Evolutionary conservation across 2,113 vertebrate species (phyloP).

Genomic region (Gallinago undulata): DNA sequence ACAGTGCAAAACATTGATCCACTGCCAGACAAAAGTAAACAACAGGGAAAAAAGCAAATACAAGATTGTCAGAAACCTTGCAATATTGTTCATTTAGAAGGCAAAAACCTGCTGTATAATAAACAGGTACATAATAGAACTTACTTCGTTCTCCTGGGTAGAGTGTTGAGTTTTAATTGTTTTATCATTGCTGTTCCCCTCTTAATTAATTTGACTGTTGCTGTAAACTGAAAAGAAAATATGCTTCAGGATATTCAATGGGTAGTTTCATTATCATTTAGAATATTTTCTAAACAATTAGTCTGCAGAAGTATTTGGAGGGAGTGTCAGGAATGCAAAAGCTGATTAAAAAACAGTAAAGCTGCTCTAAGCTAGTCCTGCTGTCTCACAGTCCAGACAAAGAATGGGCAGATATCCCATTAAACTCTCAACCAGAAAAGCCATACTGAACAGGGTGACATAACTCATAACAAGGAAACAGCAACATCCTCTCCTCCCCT

Average conservation of each 20-base stretch:
- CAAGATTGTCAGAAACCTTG: constrained; percentile 12
- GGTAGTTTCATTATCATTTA: neutral
- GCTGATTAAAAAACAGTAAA: neutral
- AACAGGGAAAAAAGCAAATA: constrained; percentile 38
- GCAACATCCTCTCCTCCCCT: neutral
- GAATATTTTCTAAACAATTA: neutral
- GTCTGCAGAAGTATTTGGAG: neutral
- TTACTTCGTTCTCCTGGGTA: neutral
- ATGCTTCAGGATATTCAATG: neutral
- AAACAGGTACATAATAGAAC: constrained; percentile 45
- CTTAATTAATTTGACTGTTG: neutral
- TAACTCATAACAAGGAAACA: neutral
- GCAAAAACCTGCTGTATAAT: neutral
- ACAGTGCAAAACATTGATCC: constrained; percentile 40
- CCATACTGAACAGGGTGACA: neutral
- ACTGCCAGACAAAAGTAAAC: constrained; percentile 24
- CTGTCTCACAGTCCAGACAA: neutral
- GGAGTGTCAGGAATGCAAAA: neutral
- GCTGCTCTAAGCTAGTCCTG: neutral
- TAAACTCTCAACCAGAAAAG: neutral
- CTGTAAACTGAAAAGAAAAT: neutral
- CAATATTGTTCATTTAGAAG: neutral
- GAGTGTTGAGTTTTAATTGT: neutral
- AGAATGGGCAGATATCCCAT: neutral
- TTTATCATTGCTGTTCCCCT: neutral